Evolutionary conservation across 2,888 invertebrate genomes (phyloP), one percentile per base, ranked within the genome.

Genomic region (Andrena dorsata): DNA sequence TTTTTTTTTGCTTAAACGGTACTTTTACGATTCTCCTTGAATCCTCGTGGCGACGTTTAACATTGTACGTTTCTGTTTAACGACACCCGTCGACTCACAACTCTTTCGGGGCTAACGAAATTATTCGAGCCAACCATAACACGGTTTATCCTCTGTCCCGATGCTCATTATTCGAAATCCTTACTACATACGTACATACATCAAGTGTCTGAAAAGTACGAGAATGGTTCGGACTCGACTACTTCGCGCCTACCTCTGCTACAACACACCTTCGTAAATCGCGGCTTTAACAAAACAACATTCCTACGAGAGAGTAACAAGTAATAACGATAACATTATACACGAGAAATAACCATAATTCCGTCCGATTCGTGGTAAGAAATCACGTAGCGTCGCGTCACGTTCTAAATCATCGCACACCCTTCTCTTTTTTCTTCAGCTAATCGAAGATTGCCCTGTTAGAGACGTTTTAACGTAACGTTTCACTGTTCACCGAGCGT

Each of bases 1-100:
- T 81, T 70, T 80, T 77, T 41, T 79, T 74, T 82, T 84, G 56
- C 26, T 65, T 74, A 79, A 41, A 66, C 35, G 23, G 30, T 77
- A 82, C 56, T 35, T 30, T 51, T 75, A 70, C 49, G 61, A 78
- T 75, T 61, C 60, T 58, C 61, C 10, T 74, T 26, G 49, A 78
- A 63, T 20, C 32, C 63, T 64, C n/a, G 8, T 51, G 70, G 41
- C 64, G 75, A 71, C 10, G n/a, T 75, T 71, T 56, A 49, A 75
- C 56, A 41, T 47, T 49, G 41, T 35, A 53, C 35, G 8, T 30
- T 60, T 66, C 16, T 30, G 35, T 74, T 74, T 20, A n/a, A 28
- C 20, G 20, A 51, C 16, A 20, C 20, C 7, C n/a, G 20, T 49
- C 28, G 61, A n/a, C 51, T 41, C 41, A 23, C 41, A 23, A 41